Conservation (phyloP, 2,888 invertebrate species). For the Pilophorus perplexus region DNA sequence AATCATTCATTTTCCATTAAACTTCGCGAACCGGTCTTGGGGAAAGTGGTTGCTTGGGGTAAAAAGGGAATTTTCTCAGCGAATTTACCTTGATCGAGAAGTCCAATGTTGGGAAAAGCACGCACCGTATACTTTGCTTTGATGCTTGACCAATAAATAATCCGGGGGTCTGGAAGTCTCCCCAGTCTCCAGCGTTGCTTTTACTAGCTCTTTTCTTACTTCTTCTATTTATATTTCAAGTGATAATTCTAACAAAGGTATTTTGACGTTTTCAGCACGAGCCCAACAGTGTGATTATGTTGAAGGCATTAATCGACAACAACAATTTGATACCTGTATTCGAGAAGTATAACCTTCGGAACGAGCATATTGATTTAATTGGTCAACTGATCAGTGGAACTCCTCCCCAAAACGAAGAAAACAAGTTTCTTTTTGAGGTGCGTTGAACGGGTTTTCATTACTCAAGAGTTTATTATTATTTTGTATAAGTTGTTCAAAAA, state of each 20-base stretch:
- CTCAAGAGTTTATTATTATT: not conserved
- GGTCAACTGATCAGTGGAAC: conserved; percentile 6
- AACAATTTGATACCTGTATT: conserved; percentile 50
- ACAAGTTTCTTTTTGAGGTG: conserved; percentile 18
- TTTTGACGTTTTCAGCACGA: conserved; percentile 58
- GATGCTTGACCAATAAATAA: too few species aligned
- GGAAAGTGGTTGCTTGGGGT: too few species aligned
- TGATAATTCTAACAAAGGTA: too few species aligned
- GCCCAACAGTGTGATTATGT: conserved; percentile 54
- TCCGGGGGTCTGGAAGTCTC: too few species aligned
- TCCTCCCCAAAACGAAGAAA: conserved; percentile 2
- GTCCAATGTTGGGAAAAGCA: too few species aligned
- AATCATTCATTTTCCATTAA: not conserved
- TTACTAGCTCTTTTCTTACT: too few species aligned
- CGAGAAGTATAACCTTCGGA: conserved; percentile 49
- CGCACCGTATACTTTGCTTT: too few species aligned
- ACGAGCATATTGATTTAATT: conserved; percentile 48
- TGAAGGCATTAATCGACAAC: conserved; percentile 54
- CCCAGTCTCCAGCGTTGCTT: too few species aligned
- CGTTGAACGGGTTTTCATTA: too few species aligned
- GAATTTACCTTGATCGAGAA: too few species aligned
- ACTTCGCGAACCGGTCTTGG: not conserved
- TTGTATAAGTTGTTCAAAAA: not conserved
- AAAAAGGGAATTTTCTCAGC: too few species aligned
- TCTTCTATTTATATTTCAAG: too few species aligned